Evolutionary conservation across 2,113 vertebrate species (phyloP), one percentile per base, ranked within the genome.

Genomic region (Sander vitreus): DNA sequence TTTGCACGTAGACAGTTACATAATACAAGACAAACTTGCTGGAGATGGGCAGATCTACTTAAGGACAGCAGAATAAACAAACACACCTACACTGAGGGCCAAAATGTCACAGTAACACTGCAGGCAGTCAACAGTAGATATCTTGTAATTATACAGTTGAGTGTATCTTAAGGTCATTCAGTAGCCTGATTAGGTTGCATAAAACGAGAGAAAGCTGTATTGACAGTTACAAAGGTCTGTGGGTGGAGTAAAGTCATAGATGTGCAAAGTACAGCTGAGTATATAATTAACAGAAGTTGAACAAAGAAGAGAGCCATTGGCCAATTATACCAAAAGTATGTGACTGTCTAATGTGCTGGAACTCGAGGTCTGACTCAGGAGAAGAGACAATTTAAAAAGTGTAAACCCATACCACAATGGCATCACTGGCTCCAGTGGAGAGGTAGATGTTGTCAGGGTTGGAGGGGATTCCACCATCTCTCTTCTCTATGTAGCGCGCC

Each of bases 381-480:
- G 21, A 23, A 13, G 1, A 33, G 53, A 64, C 15, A 36, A 30
- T 43, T 43, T 39, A 30, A 25, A 50, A 3, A 4, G 39, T 25
- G 6, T 9, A 57, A 58, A 9, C 11, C n/a, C 67, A 0, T 90
- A 96, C 97, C 95, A 97, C 93, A 14, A 98, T 97, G 74, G 96
- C 97, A 1, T 96, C 96, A 2, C 97, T 98, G 94, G 97, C 97
- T 1, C 97, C 97, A 0, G 96, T 97, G 72, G 96, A 94, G 21
- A 98, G 95, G 89, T 95, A 98, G 90, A 98, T 94, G 90, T 97
- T 95, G 74, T 93, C 94, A 0, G 95, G 95, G 80, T 93, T 85
- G 4, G 95, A 93, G 1, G 96, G 65, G 36, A 97, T 93, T 2
- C 97, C 97, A 2, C 95, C 96, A 0, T 98, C 97, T 13, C 97